Evolutionary conservation across 2,797 vertebrate species (phyloP).

Genomic region (Pitangus sulphuratus): DNA sequence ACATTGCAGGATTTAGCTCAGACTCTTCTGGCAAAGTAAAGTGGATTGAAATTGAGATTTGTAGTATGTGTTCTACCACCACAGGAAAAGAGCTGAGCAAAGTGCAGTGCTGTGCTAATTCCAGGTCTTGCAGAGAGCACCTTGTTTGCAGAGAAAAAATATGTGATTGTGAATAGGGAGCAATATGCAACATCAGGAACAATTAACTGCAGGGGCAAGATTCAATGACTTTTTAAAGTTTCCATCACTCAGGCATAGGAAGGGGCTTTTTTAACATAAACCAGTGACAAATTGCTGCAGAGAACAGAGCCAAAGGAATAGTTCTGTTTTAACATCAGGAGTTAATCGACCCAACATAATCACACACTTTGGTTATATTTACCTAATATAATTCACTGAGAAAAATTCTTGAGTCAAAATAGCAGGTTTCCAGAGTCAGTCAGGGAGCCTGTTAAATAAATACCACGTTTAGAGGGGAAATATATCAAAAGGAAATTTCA

Average conservation of each 20-base stretch:
- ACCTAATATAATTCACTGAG: slow-evolving; percentile 73
- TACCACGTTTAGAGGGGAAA: slow-evolving; percentile 63
- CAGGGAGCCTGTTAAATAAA: slow-evolving; percentile 68
- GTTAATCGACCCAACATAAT: slow-evolving; percentile 54
- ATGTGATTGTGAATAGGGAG: background rate
- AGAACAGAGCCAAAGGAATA: slow-evolving; percentile 51
- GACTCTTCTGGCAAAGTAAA: background rate
- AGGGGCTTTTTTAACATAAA: slow-evolving; percentile 51
- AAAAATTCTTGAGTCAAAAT: slow-evolving; percentile 69
- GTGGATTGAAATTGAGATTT: background rate
- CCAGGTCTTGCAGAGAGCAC: background rate
- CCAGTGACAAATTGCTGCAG: slow-evolving; percentile 53
- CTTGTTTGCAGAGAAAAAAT: background rate
- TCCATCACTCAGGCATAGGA: slow-evolving; percentile 39
- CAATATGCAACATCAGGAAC: slow-evolving; percentile 4
- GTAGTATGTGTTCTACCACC: background rate
- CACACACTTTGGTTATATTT: slow-evolving; percentile 72
- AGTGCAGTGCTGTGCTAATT: background rate
- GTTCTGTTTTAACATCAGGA: slow-evolving; percentile 54
- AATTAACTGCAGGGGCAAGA: slow-evolving; percentile 47
- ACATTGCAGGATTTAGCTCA: slow-evolving; percentile 21
- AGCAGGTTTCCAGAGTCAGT: slow-evolving; percentile 69
- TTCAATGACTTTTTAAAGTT: slow-evolving; percentile 52
- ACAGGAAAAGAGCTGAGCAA: background rate
- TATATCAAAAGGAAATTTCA: slow-evolving; percentile 67